These are phyloP conservation scores for Microchirus variegatus DNA, from an alignment of 2,797 vertebrate species.

Conservation along the genomic window DNA sequence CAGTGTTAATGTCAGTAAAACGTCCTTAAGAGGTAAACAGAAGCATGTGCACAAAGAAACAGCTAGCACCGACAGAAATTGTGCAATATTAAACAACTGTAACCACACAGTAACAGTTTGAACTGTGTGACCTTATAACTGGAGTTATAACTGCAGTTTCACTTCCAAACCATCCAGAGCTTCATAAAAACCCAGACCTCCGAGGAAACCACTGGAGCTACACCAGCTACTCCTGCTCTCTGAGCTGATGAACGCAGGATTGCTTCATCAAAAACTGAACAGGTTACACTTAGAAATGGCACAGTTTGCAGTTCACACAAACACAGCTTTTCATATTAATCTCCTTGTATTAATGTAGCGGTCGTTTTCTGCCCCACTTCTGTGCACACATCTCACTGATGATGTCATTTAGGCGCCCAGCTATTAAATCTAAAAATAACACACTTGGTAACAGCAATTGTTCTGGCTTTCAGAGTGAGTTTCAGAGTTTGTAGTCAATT, in stretches of 20 bases:
- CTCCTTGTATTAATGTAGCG: too few species aligned
- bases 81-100: background rate
- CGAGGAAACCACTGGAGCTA: background rate
- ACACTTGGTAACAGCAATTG: background rate
- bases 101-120: background rate
- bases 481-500: background rate
- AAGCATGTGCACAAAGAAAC: too few species aligned
- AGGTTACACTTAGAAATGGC: background rate
- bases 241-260: background rate
- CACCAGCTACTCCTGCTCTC: background rate
- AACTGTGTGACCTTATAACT: background rate
- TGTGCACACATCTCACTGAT: background rate
- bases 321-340: background rate
- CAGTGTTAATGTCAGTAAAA: too few species aligned
- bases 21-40: too few species aligned
- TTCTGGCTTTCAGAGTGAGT: background rate
- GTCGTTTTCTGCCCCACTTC: background rate
- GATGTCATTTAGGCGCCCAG: too few species aligned
- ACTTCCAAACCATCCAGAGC: background rate
- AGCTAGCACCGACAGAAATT: background rate
- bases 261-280: background rate
- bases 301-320: background rate
- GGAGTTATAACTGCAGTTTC: slow-evolving; percentile 6
- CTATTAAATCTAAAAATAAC: background rate
- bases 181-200: background rate